These are phyloP conservation scores for Erythrocercus mccallii DNA, from an alignment of 2,113 vertebrate genomes.

Conservation along the genomic window DNA sequence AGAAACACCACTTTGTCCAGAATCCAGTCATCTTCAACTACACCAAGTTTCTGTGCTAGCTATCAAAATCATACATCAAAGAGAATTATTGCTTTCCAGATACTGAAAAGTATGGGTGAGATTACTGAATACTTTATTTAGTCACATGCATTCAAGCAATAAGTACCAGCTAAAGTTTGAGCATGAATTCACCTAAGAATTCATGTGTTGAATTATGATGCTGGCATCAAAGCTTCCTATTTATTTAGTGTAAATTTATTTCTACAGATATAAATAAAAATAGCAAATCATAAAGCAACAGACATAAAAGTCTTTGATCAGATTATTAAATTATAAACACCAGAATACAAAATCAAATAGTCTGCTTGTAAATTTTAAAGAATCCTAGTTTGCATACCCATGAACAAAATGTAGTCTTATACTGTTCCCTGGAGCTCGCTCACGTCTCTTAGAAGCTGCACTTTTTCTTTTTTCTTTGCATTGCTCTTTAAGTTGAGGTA, in stretches of 20 bases:
- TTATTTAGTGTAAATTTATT: not conserved
- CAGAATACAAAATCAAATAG: not conserved
- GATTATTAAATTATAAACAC: not conserved
- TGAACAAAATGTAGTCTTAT: constrained; percentile 95
- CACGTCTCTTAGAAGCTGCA: constrained; percentile 88
- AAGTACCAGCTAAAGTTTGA: not conserved
- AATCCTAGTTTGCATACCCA: constrained; percentile 77
- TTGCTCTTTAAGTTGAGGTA: constrained; percentile 99
- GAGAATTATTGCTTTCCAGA: not conserved
- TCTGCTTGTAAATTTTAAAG: not conserved
- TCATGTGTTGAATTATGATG: not conserved
- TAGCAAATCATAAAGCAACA: not conserved
- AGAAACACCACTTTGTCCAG: not conserved
- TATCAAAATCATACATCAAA: not conserved
- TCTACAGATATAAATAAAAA: not conserved
- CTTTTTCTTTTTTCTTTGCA: constrained; percentile 91
- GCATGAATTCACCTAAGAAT: not conserved
- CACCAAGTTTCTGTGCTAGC: not conserved
- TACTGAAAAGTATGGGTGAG: not conserved
- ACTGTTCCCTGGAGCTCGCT: constrained; percentile 85
- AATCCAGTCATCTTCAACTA: not conserved
- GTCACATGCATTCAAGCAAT: not conserved
- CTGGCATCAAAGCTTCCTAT: not conserved
- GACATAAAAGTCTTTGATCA: not conserved
- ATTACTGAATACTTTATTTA: not conserved